These are phyloP conservation scores for Tachina lurida DNA, from an alignment of 2,888 invertebrate genomes.

Conservation along the genomic window DNA sequence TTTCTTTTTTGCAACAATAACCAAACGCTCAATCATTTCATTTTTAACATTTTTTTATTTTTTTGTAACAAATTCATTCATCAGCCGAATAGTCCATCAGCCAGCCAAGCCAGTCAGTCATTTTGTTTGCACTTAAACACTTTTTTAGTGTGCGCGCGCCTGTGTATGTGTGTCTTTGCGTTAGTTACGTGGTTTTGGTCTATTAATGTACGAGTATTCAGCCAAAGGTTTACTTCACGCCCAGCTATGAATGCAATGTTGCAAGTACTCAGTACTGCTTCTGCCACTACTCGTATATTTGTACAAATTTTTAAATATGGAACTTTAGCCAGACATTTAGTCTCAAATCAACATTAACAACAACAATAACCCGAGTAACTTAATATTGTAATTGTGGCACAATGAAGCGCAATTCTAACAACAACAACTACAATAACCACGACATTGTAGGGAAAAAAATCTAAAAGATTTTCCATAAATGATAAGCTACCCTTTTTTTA, in stretches of 20 bases:
- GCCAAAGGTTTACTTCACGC: conserved; percentile 77
- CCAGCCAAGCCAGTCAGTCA: conserved; percentile 55
- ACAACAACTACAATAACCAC: conserved; percentile 61
- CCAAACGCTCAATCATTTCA: conserved; percentile 41
- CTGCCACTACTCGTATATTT: neutral
- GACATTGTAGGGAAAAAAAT: conserved; percentile 37
- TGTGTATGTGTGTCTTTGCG: conserved; percentile 25
- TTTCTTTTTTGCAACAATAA: conserved; percentile 29
- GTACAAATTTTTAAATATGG: conserved; percentile 51
- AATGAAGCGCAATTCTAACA: conserved; percentile 79
- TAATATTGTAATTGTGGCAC: conserved; percentile 82
- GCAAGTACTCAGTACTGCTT: conserved; percentile 4
- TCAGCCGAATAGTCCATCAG: conserved; percentile 37
- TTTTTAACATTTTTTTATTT: neutral
- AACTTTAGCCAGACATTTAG: conserved; percentile 66
- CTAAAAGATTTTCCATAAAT: conserved; percentile 80
- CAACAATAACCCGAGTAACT: conserved; percentile 73
- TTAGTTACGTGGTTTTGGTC: conserved; percentile 30
- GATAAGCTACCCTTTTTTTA: conserved; percentile 78
- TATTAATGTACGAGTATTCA: conserved; percentile 62
- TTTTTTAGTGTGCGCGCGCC: conserved; percentile 69
- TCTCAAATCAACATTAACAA: conserved; percentile 51
- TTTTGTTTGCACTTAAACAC: conserved; percentile 78
- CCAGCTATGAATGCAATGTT: conserved; percentile 76
- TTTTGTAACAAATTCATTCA: conserved; percentile 63